phyloP scores from a whole-genome alignment of 1,140 invertebrate species.

The Lepidurus apus region DNA sequence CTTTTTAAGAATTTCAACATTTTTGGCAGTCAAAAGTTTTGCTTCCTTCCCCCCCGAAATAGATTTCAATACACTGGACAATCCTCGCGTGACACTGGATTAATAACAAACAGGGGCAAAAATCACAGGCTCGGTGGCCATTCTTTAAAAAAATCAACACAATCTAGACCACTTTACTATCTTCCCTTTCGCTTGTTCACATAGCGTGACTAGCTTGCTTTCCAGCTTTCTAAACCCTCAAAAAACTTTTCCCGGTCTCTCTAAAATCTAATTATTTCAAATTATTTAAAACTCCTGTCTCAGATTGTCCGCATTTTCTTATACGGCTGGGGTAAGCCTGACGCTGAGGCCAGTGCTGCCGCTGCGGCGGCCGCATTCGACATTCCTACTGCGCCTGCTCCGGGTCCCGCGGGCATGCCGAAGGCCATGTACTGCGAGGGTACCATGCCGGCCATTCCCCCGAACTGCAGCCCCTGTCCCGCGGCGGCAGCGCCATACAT shows the following conservation, averaged over 20 bases:
- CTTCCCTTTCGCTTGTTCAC: background rate
- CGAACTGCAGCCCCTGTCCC: background rate
- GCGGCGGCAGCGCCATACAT: constrained; percentile 28
- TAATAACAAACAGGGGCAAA: background rate
- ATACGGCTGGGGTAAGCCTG: constrained; percentile 24
- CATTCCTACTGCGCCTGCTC: constrained; percentile 30
- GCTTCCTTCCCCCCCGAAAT: no score
- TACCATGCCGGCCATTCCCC: constrained; percentile 10
- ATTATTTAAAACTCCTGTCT: background rate
- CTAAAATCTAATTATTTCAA: background rate
- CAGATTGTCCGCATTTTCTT: constrained; percentile 30
- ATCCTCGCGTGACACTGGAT: background rate
- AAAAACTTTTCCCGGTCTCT: background rate
- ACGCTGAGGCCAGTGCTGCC: constrained; percentile 34
- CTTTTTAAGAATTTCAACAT: background rate
- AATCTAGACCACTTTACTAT: background rate
- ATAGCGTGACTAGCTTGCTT: constrained; percentile 3
- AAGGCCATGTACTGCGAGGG: constrained; percentile 37
- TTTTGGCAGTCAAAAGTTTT: background rate
- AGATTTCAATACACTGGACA: background rate
- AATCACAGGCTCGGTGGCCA: background rate
- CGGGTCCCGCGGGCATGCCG: constrained; percentile 43
- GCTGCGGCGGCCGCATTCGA: constrained; percentile 44
- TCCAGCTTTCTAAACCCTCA: no score
- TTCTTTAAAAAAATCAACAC: background rate